These are phyloP conservation scores for Dolichopus griseipennis DNA, from an alignment of 2,888 invertebrate species.

Conservation along the genomic window DNA sequence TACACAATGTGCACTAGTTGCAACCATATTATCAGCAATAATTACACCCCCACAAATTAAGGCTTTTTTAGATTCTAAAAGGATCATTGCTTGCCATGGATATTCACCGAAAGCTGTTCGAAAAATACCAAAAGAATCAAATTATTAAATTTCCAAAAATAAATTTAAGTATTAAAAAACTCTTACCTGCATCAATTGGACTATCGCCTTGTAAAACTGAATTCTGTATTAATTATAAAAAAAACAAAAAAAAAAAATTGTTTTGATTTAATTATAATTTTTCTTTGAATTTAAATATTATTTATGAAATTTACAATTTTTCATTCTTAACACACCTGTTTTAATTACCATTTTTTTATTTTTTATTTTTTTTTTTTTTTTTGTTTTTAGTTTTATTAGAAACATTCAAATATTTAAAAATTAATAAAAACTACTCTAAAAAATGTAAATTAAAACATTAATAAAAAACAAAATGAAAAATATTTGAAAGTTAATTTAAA, in stretches of 20 bases:
- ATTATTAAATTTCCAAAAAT: conserved; percentile 31
- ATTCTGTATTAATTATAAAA: conserved; percentile 26
- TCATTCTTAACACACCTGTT: neutral
- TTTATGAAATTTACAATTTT: neutral
- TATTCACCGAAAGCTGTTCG: conserved; percentile 63
- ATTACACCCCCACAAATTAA: conserved; percentile 74
- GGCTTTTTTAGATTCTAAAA: conserved; percentile 60
- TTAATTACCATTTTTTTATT: neutral
- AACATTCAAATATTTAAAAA: too few species aligned
- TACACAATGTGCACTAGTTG: conserved; percentile 73
- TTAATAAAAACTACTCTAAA: too few species aligned
- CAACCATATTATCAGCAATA: conserved; percentile 60
- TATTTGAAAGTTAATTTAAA: too few species aligned
- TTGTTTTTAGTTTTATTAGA: too few species aligned
- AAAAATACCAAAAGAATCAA: conserved; percentile 27
- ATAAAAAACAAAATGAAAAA: too few species aligned
- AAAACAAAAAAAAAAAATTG: neutral
- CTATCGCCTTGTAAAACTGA: conserved; percentile 43
- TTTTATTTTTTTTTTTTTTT: neutral
- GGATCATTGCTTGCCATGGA: conserved; percentile 79
- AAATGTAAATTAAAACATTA: too few species aligned
- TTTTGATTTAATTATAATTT: neutral
- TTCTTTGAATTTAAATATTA: neutral
- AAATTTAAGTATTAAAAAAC: neutral
- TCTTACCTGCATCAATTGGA: conserved; percentile 17